These are phyloP conservation scores for Eupithecia subfuscata DNA, from an alignment of 2,888 invertebrate genomes.

Conservation along the genomic window DNA sequence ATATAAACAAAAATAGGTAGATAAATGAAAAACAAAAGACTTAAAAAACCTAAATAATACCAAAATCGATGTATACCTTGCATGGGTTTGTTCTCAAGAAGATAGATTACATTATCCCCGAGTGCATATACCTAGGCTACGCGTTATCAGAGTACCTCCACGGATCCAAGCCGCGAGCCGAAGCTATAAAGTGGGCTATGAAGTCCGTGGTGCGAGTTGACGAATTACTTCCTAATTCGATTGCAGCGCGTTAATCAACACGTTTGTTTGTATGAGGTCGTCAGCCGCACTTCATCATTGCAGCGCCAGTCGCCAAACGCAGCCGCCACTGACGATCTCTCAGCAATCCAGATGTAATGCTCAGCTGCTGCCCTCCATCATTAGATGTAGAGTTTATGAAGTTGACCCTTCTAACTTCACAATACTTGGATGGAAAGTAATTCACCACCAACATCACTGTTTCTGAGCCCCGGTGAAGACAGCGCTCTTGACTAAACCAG, in stretches of 20 bases:
- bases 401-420: background rate
- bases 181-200: background rate
- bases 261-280: slow-evolving; percentile 1
- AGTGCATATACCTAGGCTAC: background rate
- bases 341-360: background rate
- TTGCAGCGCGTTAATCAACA: slow-evolving; percentile 19
- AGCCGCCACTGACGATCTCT: background rate
- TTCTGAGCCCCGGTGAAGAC: background rate
- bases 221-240: slow-evolving; percentile 10
- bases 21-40: too few species aligned
- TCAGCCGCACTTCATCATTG: background rate
- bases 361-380: background rate
- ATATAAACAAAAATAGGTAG: too few species aligned
- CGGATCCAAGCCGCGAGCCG: background rate
- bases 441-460: too few species aligned
- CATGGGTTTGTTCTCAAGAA: too few species aligned
- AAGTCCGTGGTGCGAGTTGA: background rate
- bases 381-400: background rate
- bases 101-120: too few species aligned
- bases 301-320: background rate
- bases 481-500: background rate
- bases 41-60: too few species aligned
- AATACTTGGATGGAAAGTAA: background rate
- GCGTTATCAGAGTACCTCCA: too few species aligned
- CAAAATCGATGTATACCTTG: too few species aligned